These are phyloP conservation scores for Diachrysia chrysitis DNA, from an alignment of 2,888 invertebrate genomes.

Conservation along the genomic window DNA sequence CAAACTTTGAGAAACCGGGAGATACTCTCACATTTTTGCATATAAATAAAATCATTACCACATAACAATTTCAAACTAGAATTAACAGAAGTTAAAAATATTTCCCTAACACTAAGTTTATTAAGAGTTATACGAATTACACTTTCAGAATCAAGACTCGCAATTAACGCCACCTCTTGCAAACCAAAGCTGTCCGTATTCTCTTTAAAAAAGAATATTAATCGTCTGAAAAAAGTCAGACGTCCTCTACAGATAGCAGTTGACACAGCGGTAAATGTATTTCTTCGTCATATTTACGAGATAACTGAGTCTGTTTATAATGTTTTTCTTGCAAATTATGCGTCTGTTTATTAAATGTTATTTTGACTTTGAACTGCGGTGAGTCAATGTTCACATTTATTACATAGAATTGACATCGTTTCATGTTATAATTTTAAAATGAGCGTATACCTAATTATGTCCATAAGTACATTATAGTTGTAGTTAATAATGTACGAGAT, in stretches of 20 bases:
- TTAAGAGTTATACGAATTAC: too few relatives aligned
- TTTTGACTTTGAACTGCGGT: background rate
- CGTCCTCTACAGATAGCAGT: slow-evolving; percentile 12
- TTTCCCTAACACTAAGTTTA: too few relatives aligned
- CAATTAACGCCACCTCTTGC: slow-evolving; percentile 3
- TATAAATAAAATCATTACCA: too few relatives aligned
- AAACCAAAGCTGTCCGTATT: background rate
- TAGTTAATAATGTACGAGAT: too few relatives aligned
- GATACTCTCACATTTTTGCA: too few relatives aligned
- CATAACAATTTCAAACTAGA: too few relatives aligned
- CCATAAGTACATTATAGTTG: too few relatives aligned
- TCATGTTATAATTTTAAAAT: background rate
- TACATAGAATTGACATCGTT: background rate
- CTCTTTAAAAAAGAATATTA: slow-evolving; percentile 32
- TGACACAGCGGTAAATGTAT: slow-evolving; percentile 27
- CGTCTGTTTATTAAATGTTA: slow-evolving; percentile 7
- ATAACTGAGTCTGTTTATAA: slow-evolving; percentile 11
- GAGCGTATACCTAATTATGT: background rate
- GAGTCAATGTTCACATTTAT: background rate
- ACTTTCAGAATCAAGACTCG: background rate
- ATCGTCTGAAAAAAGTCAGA: slow-evolving; percentile 27
- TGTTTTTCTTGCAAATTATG: slow-evolving; percentile 6
- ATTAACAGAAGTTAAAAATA: too few relatives aligned
- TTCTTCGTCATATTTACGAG: slow-evolving; percentile 18
- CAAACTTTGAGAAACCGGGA: too few relatives aligned